These are phyloP conservation scores for Choloepus hoffmanni DNA, from an alignment of 2,113 vertebrate genomes.

Conservation along the genomic window DNA sequence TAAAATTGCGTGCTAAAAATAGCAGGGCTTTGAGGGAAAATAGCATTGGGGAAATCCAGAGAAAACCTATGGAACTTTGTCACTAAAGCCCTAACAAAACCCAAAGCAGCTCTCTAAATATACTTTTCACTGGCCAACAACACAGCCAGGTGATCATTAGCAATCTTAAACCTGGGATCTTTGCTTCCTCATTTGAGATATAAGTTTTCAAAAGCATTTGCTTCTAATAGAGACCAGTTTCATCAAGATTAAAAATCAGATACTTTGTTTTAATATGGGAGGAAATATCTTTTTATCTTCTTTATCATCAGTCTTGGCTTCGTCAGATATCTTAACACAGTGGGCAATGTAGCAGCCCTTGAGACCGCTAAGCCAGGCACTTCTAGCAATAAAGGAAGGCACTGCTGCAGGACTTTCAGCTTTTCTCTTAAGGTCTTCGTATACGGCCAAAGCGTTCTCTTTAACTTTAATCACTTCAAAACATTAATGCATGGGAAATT, in stretches of 20 bases:
- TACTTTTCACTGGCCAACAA: neutral
- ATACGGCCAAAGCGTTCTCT: neutral
- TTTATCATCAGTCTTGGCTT: neutral
- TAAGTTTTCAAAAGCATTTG: neutral
- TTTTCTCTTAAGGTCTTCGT: conserved; percentile 10
- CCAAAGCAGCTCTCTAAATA: neutral
- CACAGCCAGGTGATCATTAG: neutral
- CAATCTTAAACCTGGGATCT: neutral
- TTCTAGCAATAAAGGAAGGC: neutral
- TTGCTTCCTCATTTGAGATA: neutral
- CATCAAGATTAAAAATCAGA: neutral
- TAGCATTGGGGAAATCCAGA: neutral
- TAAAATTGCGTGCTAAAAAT: neutral
- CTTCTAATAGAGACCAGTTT: neutral
- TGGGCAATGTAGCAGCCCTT: neutral
- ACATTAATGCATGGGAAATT: neutral
- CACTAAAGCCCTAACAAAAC: neutral
- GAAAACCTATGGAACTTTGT: neutral
- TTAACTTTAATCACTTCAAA: conserved; percentile 31
- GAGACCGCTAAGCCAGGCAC: neutral
- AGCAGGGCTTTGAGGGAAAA: neutral
- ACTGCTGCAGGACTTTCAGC: neutral
- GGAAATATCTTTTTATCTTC: neutral
- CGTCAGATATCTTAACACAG: neutral
- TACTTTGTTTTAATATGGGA: neutral